A percentile compares a stretch with the other conserved stretches of the same genome.
These are phyloP conservation scores for Scaptomyza reducta DNA, from an alignment of 2,888 invertebrate species.

Conservation along the genomic window DNA sequence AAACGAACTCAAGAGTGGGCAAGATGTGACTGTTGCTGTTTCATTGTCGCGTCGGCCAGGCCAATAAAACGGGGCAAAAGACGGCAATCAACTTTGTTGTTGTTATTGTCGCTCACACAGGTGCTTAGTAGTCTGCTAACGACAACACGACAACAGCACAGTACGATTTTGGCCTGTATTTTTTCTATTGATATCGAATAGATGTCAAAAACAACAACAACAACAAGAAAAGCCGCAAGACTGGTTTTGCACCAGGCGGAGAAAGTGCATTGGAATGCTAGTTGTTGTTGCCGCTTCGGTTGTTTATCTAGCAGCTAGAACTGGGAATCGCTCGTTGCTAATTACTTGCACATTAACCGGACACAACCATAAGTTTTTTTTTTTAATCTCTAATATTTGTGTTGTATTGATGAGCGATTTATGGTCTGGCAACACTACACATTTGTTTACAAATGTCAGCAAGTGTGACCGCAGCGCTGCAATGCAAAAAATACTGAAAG, in stretches of 20 bases:
- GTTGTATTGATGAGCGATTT: not conserved
- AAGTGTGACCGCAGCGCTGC: slow-evolving; percentile 32
- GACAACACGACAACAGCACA: slow-evolving; percentile 23
- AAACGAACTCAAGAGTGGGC: slow-evolving; percentile 64
- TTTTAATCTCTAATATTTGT: slow-evolving; percentile 8
- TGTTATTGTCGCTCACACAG: slow-evolving; percentile 51
- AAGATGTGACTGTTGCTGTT: slow-evolving; percentile 65
- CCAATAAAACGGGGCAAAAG: slow-evolving; percentile 63
- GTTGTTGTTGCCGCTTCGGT: slow-evolving; percentile 26
- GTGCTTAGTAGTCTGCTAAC: slow-evolving; percentile 66
- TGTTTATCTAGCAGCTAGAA: slow-evolving; percentile 4
- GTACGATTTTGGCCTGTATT: slow-evolving; percentile 63
- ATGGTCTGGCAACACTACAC: slow-evolving; percentile 34
- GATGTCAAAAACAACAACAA: slow-evolving; percentile 62
- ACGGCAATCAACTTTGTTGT: slow-evolving; percentile 57
- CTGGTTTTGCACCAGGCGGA: slow-evolving; percentile 58
- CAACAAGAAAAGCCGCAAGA: slow-evolving; percentile 49
- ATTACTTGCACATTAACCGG: slow-evolving; percentile 23
- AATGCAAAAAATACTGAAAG: not conserved
- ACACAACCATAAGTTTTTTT: not conserved
- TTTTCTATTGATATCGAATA: slow-evolving; percentile 74
- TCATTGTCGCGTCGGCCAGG: slow-evolving; percentile 44
- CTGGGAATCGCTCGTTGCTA: slow-evolving; percentile 1
- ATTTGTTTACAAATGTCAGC: slow-evolving; percentile 48
- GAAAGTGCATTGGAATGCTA: slow-evolving; percentile 73